These are phyloP conservation scores for Acanthaster planci DNA, from an alignment of 35 echinoderm and acorn worm species.

Conservation along the genomic window DNA sequence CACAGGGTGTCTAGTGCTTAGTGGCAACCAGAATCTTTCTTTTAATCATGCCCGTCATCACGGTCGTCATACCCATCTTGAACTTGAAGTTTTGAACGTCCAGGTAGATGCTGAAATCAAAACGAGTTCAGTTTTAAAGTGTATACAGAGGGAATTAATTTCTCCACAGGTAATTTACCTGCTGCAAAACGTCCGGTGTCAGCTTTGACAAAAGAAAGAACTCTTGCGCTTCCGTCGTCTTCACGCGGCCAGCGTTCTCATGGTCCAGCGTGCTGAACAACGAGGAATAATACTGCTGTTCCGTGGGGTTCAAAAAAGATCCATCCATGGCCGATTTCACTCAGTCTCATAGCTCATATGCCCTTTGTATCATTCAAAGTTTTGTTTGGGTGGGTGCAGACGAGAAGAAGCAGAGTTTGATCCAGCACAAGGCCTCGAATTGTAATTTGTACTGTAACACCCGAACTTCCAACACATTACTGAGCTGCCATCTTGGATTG, in stretches of 20 bases:
- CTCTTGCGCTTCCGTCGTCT: slow-evolving; percentile 22
- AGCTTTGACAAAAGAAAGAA: slow-evolving; percentile 43
- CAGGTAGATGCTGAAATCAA: too few relatives aligned
- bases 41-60: too few relatives aligned
- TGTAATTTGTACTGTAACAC: not conserved
- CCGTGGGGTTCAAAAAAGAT: slow-evolving; percentile 51
- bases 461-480: not conserved
- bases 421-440: not conserved
- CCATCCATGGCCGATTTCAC: slow-evolving; percentile 46
- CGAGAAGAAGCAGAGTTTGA: too few relatives aligned
- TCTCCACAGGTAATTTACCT: slow-evolving; percentile 17
- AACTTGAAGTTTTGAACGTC: too few relatives aligned
- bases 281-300: slow-evolving; percentile 61
- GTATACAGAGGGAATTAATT: too few relatives aligned
- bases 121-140: too few relatives aligned
- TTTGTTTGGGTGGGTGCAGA: not conserved
- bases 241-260: slow-evolving; percentile 45
- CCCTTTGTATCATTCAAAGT: not conserved
- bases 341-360: slow-evolving; percentile 18
- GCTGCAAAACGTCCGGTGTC: slow-evolving; percentile 38
- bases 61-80: too few relatives aligned
- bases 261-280: slow-evolving; percentile 58
- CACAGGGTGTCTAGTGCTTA: too few relatives aligned
- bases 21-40: too few relatives aligned
- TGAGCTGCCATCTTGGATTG: slow-evolving; percentile 14